phyloP scores from a whole-genome alignment of 1,140 invertebrate species.

The Onthophagus taurus region DNA sequence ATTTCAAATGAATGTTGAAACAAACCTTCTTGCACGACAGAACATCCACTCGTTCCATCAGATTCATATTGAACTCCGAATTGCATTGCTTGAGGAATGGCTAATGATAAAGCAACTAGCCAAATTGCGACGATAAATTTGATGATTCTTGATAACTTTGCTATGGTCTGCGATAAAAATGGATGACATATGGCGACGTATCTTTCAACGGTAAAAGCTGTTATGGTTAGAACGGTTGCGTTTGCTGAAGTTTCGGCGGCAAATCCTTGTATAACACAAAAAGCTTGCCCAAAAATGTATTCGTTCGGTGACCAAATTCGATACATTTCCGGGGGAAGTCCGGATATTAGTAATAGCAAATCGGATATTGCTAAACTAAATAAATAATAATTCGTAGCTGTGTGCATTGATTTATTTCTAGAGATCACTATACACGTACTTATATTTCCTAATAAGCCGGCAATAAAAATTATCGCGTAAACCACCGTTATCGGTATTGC shows the following conservation, averaged over 20 bases:
- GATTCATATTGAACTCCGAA: too few relatives aligned
- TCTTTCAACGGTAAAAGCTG: constrained; percentile 61
- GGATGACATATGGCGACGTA: constrained; percentile 66
- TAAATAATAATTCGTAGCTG: constrained; percentile 75
- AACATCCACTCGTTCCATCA: background rate
- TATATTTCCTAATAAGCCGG: constrained; percentile 76
- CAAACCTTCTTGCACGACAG: constrained; percentile 2
- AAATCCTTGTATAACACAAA: constrained; percentile 62
- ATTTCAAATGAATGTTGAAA: constrained; percentile 42
- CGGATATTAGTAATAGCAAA: constrained; percentile 66
- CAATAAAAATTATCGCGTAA: constrained; percentile 66
- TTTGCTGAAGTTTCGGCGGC: constrained; percentile 67
- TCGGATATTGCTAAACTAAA: constrained; percentile 85
- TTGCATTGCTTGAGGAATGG: constrained; percentile 47
- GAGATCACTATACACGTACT: constrained; percentile 79
- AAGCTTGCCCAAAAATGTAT: constrained; percentile 61
- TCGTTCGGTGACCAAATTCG: constrained; percentile 63
- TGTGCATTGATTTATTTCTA: constrained; percentile 73
- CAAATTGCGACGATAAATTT: constrained; percentile 50
- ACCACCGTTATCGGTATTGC: constrained; percentile 57
- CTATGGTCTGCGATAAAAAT: constrained; percentile 37
- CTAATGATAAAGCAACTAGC: constrained; percentile 45
- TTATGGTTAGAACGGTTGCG: constrained; percentile 52
- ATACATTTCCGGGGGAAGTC: constrained; percentile 69
- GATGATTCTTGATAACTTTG: constrained; percentile 48